Percentiles rank a stretch among this genome's conserved stretches.
Evolutionary conservation across 2,797 vertebrate genomes (phyloP).

Genomic region (Allenopithecus nigroviridis): DNA sequence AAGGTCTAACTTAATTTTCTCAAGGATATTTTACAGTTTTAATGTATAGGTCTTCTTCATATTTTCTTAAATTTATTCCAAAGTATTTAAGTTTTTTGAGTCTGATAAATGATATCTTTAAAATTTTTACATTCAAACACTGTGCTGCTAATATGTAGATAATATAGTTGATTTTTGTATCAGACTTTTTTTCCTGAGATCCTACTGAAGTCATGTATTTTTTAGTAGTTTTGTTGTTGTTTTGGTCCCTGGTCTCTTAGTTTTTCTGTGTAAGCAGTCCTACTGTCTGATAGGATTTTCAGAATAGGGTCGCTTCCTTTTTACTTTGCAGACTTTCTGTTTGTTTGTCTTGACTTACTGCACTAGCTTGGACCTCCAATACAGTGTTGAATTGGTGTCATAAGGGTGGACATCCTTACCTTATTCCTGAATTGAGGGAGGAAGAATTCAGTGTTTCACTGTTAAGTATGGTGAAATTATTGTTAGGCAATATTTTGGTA

Average conservation of each 20-base stretch:
- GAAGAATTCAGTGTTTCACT: not conserved
- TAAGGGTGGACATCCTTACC: not conserved
- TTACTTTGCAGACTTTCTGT: not conserved
- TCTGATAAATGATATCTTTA: not conserved
- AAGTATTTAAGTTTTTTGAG: conserved; percentile 13
- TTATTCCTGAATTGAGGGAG: not conserved
- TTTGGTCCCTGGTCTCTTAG: not conserved
- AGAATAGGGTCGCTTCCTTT: not conserved
- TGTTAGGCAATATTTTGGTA: not conserved
- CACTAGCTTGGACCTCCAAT: not conserved
- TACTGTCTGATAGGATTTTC: not conserved
- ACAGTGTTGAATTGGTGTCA: not conserved
- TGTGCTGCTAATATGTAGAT: conserved; percentile 10
- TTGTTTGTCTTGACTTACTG: not conserved
- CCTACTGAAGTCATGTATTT: not conserved
- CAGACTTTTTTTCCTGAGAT: not conserved
- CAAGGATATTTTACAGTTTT: not conserved
- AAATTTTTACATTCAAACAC: not conserved
- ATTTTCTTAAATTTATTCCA: conserved; percentile 43
- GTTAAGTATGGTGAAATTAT: not conserved
- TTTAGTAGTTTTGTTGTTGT: not conserved
- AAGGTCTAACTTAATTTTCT: conserved; percentile 5
- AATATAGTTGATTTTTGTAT: conserved; percentile 14
- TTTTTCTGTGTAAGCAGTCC: not conserved
- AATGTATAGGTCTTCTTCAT: not conserved